Conservation (phyloP, 2,797 vertebrate species). For the Coilia nasus region DNA sequence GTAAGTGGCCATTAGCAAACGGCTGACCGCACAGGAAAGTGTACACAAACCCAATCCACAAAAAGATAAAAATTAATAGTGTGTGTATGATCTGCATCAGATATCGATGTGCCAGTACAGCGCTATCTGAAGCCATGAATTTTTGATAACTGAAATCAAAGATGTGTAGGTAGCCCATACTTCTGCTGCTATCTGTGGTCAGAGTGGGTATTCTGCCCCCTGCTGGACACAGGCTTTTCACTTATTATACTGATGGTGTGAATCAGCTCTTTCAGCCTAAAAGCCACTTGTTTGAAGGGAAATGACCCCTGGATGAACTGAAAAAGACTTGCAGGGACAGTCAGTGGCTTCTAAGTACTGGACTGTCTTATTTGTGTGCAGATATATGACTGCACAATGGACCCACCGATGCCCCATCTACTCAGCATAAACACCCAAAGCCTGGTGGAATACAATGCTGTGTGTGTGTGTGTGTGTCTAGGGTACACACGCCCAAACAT, state of each 20-base stretch:
- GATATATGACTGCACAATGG: too few relatives aligned
- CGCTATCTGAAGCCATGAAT: not conserved
- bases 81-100: not conserved
- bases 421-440: too few relatives aligned
- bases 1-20: slow-evolving; percentile 1
- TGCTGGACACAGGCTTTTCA: not conserved
- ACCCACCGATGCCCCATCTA: too few relatives aligned
- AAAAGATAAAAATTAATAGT: not conserved
- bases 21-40: not conserved
- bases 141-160: not conserved
- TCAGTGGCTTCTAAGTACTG: too few relatives aligned
- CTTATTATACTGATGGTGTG: too few relatives aligned
- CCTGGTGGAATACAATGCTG: too few relatives aligned
- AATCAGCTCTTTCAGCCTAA: not conserved
- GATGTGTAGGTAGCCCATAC: not conserved
- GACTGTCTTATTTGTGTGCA: too few relatives aligned
- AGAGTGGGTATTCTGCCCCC: not conserved
- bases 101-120: not conserved
- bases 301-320: too few relatives aligned
- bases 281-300: too few relatives aligned
- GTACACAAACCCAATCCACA: not conserved
- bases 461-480: not conserved
- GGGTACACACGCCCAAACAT: too few relatives aligned
- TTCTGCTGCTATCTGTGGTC: not conserved
- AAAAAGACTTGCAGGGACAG: too few relatives aligned